Percentiles rank a stretch among this genome's conserved stretches.
Evolutionary conservation across 2,888 invertebrate species (phyloP).

Genomic region (Idaea dimidiata): DNA sequence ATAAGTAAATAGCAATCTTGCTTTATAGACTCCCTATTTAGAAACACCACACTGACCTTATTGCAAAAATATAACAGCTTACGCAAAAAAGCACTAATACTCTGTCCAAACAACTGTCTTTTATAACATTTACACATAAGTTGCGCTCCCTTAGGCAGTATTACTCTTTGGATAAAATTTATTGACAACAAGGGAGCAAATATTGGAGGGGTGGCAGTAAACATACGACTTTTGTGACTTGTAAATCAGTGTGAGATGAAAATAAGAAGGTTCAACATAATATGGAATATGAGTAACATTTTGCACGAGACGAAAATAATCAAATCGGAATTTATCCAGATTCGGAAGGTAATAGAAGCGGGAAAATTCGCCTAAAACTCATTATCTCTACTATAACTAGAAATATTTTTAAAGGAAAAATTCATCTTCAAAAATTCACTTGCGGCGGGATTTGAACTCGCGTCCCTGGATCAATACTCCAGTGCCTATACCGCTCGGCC

Average conservation of each 20-base stretch:
- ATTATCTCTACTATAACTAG: no score
- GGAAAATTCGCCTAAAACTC: no score
- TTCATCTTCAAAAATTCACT: no score
- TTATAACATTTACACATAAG: constrained; percentile 37
- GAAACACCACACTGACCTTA: constrained; percentile 20
- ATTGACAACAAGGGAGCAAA: constrained; percentile 26
- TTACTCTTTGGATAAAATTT: constrained; percentile 26
- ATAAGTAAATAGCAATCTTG: no score
- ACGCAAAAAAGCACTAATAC: constrained; percentile 50
- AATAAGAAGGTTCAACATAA: not conserved
- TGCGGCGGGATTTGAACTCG: no score
- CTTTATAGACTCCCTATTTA: no score
- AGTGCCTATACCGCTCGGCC: no score
- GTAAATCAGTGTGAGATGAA: constrained; percentile 19
- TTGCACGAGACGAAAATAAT: not conserved
- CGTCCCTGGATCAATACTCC: no score
- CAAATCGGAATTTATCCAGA: no score
- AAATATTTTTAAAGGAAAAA: no score
- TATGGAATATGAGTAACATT: not conserved
- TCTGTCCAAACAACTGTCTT: constrained; percentile 51
- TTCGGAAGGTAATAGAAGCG: no score
- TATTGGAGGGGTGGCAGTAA: constrained; percentile 30
- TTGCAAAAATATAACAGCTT: constrained; percentile 45
- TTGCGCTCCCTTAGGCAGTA: constrained; percentile 23
- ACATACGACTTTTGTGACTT: constrained; percentile 22